Base-by-base conservation (phyloP, 2,113 vertebrate genomes). In the Labrus mixtus region DNA sequence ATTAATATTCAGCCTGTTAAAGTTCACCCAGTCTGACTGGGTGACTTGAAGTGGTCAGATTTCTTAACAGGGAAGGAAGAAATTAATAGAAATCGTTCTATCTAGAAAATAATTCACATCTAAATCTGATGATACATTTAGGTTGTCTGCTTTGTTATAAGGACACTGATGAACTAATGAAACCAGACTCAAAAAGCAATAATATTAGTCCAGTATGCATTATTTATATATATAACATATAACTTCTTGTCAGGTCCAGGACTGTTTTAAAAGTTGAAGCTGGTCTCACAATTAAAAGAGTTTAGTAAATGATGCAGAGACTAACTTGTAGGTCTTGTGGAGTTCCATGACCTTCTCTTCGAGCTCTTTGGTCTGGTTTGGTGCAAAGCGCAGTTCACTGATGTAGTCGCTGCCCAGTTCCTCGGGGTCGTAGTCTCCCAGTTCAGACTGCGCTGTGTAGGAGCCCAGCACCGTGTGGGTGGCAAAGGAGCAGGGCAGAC, bases 341-440 rank as follows among this genome's bases (percentile, higher is more conserved):
- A 99, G 95, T 70, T 99, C 97, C 0, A 97, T 95, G 65, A 99
- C 96, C 73, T 98, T 99, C 50, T 98, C 97, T 89, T 98, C 97
- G 36, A 99, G 94, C 84, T 99, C 98, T 74, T 96, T 98, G 0
- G 97, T 99, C 90, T 98, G 97, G 83, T 96, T 98, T 0, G 97
- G 97, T 0, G 97, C 97, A 0, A 99, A 96, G 84, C 96, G 97
- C 66, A 99, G 96, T 13, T 98, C 97, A 0, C 95, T 96, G 82
- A 98, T 83, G 65, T 98, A 97, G 86, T 97, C 96, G 0, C 91
- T 95, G 64, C 95, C 95, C 0, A 96, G 94, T 56, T 98, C 97
- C 0, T 98, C 97, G 0, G 96, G 95, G 84, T 99, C 98, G 0
- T 97, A 97, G 92, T 99, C 98, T 0, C 98, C 98, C 0, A 99